Evolutionary conservation across 1,140 invertebrate genomes (phyloP).

Genomic region (Temnothorax longispinosus): DNA sequence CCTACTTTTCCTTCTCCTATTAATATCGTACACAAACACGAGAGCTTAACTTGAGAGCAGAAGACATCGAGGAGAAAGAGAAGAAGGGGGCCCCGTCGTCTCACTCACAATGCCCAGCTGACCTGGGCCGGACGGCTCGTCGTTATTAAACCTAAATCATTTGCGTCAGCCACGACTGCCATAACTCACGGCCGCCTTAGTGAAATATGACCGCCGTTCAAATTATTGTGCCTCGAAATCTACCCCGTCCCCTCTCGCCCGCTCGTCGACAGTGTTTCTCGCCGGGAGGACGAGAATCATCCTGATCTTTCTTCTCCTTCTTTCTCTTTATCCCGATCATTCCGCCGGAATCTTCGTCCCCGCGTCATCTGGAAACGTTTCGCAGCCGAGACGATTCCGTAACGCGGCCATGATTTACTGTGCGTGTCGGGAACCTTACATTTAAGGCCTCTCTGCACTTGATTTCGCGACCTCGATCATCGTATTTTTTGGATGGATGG

Average conservation of each 20-base stretch:
- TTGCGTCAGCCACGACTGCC: conserved; percentile 80
- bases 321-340: conserved; percentile 65
- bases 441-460: conserved; percentile 37
- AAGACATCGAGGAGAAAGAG: conserved; percentile 52
- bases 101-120: conserved; percentile 79
- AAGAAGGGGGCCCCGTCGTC: conserved; percentile 61
- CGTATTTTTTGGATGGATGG: conserved; percentile 9
- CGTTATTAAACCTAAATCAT: conserved; percentile 85
- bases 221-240: conserved; percentile 82
- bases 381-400: conserved; percentile 75
- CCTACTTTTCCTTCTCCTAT: neutral
- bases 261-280: conserved; percentile 53
- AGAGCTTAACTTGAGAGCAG: neutral
- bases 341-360: conserved; percentile 68
- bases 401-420: conserved; percentile 80
- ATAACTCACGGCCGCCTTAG: conserved; percentile 81
- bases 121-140: conserved; percentile 77
- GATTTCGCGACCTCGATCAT: conserved; percentile 25
- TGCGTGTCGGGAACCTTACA: conserved; percentile 69
- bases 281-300: conserved; percentile 34
- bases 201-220: conserved; percentile 84
- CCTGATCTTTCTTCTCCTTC: conserved; percentile 3
- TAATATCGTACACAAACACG: conserved; percentile 35
- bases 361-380: conserved; percentile 75
- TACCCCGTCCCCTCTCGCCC: neutral